A percentile compares a stretch with the other conserved stretches of the same genome.
phyloP scores from a whole-genome alignment of 1,140 invertebrate genomes.

The Cheumatopsyche charites region DNA sequence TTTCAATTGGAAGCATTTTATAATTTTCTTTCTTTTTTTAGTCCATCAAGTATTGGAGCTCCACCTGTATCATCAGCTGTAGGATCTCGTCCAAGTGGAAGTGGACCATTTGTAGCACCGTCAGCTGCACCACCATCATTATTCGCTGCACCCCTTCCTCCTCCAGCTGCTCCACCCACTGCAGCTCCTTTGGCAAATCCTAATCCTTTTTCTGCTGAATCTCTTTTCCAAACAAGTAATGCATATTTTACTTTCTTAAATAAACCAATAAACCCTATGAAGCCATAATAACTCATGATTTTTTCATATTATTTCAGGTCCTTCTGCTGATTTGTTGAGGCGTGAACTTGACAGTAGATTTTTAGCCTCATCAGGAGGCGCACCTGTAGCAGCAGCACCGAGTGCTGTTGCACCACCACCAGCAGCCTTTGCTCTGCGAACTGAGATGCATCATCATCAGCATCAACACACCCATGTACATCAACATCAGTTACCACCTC shows the following conservation, averaged over 20 bases:
- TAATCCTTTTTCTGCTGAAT: slow-evolving; percentile 85
- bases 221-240: slow-evolving; percentile 80
- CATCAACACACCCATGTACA: slow-evolving; percentile 91
- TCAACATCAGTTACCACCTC: slow-evolving; percentile 74
- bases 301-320: slow-evolving; percentile 51
- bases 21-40: slow-evolving; percentile 28
- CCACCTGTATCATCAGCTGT: slow-evolving; percentile 37
- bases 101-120: slow-evolving; percentile 56
- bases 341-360: slow-evolving; percentile 91
- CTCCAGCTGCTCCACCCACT: slow-evolving; percentile 58
- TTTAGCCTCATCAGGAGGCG: slow-evolving; percentile 62
- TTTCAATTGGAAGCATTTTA: too few species aligned
- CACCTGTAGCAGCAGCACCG: slow-evolving; percentile 58
- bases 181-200: slow-evolving; percentile 66
- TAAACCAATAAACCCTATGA: too few species aligned
- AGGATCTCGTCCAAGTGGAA: slow-evolving; percentile 52
- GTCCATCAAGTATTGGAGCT: slow-evolving; percentile 43
- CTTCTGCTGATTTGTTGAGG: slow-evolving; percentile 79
- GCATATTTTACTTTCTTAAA: not conserved
- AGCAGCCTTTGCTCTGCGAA: slow-evolving; percentile 74
- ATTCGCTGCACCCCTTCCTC: slow-evolving; percentile 72
- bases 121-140: slow-evolving; percentile 62
- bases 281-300: not conserved
- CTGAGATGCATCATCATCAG: slow-evolving; percentile 90
- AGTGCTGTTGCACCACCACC: slow-evolving; percentile 53